Conservation (phyloP, 2,797 vertebrate genomes). For the Acropternis orthonyx region DNA sequence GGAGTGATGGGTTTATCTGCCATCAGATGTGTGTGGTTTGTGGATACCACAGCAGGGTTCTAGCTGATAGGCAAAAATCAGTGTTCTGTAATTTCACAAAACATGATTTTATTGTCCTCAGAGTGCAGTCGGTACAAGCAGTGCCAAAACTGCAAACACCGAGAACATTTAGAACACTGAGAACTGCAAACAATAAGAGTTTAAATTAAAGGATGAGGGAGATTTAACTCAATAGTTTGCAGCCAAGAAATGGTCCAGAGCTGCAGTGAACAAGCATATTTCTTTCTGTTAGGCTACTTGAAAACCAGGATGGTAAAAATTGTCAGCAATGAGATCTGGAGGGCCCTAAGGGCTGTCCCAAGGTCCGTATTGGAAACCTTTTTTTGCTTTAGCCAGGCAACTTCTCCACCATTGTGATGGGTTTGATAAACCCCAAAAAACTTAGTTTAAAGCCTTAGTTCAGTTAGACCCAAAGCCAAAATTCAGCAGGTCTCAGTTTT, state of each 20-base stretch:
- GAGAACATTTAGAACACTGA: constrained; percentile 47
- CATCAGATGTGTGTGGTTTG: neutral
- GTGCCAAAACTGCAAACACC: constrained; percentile 33
- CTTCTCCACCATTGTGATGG: neutral
- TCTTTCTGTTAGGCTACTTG: neutral
- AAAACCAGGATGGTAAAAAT: neutral
- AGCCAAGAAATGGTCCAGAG: constrained; percentile 5
- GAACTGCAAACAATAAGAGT: constrained; percentile 48
- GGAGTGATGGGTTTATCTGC: neutral
- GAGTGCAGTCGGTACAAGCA: neutral
- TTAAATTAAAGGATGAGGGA: constrained; percentile 30
- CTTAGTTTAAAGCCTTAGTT: too few species aligned
- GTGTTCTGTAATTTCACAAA: neutral
- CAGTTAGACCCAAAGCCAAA: too few species aligned
- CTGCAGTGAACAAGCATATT: neutral
- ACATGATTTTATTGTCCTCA: constrained; percentile 33
- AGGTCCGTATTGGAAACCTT: neutral
- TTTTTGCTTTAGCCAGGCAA: neutral
- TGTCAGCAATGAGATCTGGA: neutral
- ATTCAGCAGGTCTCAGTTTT: too few species aligned
- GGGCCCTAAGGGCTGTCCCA: neutral
- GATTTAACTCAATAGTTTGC: neutral
- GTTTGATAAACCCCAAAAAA: too few species aligned
- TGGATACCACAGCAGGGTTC: neutral
- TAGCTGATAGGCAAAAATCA: neutral